Evolutionary conservation across 2,113 vertebrate genomes (phyloP), one percentile per base, ranked within the genome.

Genomic region (Cynocephalus volans): DNA sequence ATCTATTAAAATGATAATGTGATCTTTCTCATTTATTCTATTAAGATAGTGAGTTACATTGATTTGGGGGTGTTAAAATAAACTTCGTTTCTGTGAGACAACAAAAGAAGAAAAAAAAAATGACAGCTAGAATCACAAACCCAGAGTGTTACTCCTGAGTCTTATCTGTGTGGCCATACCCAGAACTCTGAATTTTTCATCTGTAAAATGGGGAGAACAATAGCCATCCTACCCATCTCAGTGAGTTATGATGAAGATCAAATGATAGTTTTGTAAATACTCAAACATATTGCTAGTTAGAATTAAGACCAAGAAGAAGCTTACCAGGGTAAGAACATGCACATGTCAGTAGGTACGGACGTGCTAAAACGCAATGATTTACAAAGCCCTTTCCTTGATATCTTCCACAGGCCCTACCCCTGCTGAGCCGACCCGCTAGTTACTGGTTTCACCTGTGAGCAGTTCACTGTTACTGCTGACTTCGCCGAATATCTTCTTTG

Each of bases 391-490:
- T 97, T 79, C 94, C 90, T 86, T 52, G 73, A 80, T 97, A 93
- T 88, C 89, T 97, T 98, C 92, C 90, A 81, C 93, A 97, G 96
- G 75, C 97, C 84, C 95, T 85, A 58, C 90, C 62, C 96, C 98
- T 93, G 95, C 98, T 98, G 98, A 50, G 97, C 36, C 54, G 88
- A 94, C 97, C 97, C 95, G 97, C 87, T 88, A 88, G 97, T 98
- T 98, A 98, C 87, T 97, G 83, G 97, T 88, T 98, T 99, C 98
- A 98, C 98, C 98, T 98, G 98, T 98, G 98, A 98, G 97, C 90
- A 98, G 98, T 98, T 98, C 95, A 56, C 93, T 96, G 95, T 97
- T 97, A 98, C 95, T 97, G 98, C 98, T 99, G 98, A 98, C 98
- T 98, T 96, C 97, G 98, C 98, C 98, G 90, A 98, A 98, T 98